These are phyloP conservation scores for Glossophaga mutica DNA, from an alignment of 2,797 vertebrate species.

Conservation along the genomic window DNA sequence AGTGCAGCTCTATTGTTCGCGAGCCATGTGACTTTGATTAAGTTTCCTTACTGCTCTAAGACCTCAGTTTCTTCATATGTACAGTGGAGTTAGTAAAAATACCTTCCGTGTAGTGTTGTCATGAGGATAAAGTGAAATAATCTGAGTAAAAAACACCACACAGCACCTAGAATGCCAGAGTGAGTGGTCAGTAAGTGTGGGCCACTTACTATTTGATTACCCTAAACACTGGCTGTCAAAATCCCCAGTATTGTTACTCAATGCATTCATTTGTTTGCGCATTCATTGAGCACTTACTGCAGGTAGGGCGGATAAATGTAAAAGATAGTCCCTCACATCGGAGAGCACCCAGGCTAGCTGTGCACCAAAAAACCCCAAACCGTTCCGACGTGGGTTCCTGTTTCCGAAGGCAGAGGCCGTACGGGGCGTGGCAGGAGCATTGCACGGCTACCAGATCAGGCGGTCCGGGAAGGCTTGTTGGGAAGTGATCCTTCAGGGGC, in stretches of 20 bases:
- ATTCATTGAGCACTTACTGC: background rate
- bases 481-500: background rate
- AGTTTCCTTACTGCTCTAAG: background rate
- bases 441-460: background rate
- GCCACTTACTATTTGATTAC: background rate
- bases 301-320: background rate
- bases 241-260: background rate
- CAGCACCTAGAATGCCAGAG: background rate
- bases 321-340: background rate
- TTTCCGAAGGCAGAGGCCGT: background rate
- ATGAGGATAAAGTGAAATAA: background rate
- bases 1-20: background rate
- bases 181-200: background rate
- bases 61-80: background rate
- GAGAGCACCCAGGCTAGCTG: background rate
- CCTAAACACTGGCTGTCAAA: background rate
- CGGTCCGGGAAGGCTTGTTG: background rate
- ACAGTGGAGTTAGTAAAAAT: background rate
- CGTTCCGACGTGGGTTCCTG: background rate
- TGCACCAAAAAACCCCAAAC: background rate
- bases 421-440: fast-evolving
- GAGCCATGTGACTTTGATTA: background rate
- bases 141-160: background rate
- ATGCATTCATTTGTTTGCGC: background rate
- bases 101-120: background rate